These are phyloP conservation scores for Sandelia bainsii DNA, from an alignment of 2,797 vertebrate species.

Conservation along the genomic window DNA sequence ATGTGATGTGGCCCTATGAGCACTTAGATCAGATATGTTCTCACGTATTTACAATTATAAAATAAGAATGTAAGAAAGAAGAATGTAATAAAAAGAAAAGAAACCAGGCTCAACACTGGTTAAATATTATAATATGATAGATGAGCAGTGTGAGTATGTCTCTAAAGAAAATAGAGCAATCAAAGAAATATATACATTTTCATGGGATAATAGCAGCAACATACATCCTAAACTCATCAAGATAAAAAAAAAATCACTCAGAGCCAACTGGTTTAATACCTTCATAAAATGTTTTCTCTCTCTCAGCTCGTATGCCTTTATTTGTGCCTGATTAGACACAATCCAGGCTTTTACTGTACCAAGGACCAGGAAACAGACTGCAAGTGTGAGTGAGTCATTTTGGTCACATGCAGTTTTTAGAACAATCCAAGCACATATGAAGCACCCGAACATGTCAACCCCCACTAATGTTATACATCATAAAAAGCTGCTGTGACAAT, in stretches of 20 bases:
- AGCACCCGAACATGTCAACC: conserved; percentile 53
- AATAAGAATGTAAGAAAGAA: not conserved
- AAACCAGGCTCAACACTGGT: conserved; percentile 10
- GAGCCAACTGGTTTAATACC: conserved; percentile 28
- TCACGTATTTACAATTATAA: conserved; percentile 34
- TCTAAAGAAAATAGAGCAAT: conserved; percentile 29
- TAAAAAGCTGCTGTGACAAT: conserved; percentile 69
- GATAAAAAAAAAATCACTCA: conserved; percentile 29
- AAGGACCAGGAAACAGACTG: conserved; percentile 10
- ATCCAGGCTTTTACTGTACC: not conserved
- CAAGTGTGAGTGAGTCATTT: conserved; percentile 44
- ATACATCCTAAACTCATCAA: conserved; percentile 35
- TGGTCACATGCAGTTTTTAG: conserved; percentile 40
- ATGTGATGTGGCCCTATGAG: not conserved
- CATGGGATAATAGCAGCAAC: conserved; percentile 23
- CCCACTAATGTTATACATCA: conserved; percentile 52
- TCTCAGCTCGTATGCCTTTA: conserved; percentile 14
- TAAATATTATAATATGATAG: conserved; percentile 59
- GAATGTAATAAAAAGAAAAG: conserved; percentile 5
- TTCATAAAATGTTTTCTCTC: conserved; percentile 15
- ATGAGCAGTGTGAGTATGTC: conserved; percentile 8
- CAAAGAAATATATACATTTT: conserved; percentile 30
- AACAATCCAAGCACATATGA: conserved; percentile 53
- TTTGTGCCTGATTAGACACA: conserved; percentile 35
- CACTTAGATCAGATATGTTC: not conserved